Conservation (phyloP, 2,888 invertebrate genomes). For the Diplazon laetatorius region DNA sequence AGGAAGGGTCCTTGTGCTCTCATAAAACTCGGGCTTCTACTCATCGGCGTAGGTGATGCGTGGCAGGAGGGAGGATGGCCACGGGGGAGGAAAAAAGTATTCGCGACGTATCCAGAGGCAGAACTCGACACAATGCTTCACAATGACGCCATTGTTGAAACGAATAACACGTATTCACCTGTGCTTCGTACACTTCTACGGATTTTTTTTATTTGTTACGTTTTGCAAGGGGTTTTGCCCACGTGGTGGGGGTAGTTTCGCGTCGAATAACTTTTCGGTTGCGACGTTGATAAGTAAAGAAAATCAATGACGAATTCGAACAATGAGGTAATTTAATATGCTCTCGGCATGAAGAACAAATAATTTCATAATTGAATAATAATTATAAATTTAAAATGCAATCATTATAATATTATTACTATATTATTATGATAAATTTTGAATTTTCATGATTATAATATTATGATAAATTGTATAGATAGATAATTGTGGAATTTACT, state of each 20-base stretch:
- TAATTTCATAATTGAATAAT: no score
- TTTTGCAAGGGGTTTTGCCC: conserved; percentile 29
- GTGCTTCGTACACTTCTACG: conserved; percentile 68
- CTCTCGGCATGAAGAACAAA: background rate
- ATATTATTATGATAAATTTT: no score
- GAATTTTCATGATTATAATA: no score
- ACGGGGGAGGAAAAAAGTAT: conserved; percentile 69
- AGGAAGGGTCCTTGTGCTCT: conserved; percentile 67
- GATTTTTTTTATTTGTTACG: conserved; percentile 62
- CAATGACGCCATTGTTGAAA: conserved; percentile 80
- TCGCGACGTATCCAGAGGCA: conserved; percentile 73
- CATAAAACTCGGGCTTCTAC: conserved; percentile 59
- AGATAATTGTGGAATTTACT: no score
- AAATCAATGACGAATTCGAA: background rate
- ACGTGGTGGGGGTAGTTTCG: background rate
- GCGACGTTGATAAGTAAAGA: background rate
- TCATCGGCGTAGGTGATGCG: conserved; percentile 53
- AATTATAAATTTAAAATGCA: no score
- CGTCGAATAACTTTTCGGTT: background rate
- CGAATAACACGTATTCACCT: conserved; percentile 79
- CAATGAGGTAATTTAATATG: background rate
- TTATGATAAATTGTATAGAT: no score
- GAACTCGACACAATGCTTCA: conserved; percentile 76
- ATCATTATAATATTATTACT: no score
- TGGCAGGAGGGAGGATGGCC: conserved; percentile 34